Evolutionary conservation across 2,797 vertebrate species (phyloP).

Genomic region (Morus bassanus): DNA sequence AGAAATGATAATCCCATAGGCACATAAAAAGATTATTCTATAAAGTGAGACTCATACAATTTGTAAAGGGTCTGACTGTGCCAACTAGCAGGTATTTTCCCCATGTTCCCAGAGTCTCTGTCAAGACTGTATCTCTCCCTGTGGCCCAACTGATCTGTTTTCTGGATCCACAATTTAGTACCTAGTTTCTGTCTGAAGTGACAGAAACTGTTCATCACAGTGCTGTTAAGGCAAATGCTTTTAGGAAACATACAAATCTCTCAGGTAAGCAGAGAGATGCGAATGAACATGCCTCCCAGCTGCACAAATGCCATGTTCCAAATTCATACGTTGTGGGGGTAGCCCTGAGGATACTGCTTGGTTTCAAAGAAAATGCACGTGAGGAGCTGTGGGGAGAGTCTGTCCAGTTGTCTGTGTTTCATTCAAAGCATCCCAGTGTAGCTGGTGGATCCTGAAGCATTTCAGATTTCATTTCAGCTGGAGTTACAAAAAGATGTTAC

Average conservation of each 20-base stretch:
- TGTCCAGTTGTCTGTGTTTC: not conserved
- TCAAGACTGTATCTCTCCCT: not conserved
- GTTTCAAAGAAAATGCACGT: not conserved
- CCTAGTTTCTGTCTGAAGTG: not conserved
- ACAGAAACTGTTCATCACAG: not conserved
- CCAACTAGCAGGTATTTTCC: not conserved
- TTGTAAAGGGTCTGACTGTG: not conserved
- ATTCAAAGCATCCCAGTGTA: not conserved
- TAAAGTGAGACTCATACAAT: not conserved
- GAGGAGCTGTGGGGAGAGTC: not conserved
- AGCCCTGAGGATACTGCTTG: not conserved
- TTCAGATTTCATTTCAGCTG: not conserved
- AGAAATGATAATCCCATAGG: not conserved
- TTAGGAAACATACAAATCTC: not conserved
- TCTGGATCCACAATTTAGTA: not conserved
- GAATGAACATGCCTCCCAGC: not conserved
- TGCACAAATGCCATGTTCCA: not conserved
- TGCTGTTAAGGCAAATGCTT: not conserved
- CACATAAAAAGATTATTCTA: not conserved
- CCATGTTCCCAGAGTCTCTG: not conserved
- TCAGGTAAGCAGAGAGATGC: not conserved
- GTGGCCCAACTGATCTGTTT: not conserved
- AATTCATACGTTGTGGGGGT: not conserved
- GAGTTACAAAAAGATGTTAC: not conserved
- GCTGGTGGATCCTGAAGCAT: not conserved